Conservation (phyloP, 2,113 vertebrate species). For the Brienomyrus brachyistius region DNA sequence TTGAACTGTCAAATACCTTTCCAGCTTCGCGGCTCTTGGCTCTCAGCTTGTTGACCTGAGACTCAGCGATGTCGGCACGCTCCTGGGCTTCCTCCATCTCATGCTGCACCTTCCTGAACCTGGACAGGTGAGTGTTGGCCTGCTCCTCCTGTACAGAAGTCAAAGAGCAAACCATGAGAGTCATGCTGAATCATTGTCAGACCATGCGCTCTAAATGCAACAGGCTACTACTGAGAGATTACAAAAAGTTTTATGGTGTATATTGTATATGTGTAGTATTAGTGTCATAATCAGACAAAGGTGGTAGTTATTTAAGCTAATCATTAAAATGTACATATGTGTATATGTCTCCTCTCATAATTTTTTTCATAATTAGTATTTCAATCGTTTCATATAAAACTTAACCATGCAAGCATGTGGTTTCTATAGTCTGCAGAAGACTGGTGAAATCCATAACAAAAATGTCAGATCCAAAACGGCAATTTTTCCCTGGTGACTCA, state of each 20-base stretch:
- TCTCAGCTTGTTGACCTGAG: slow-evolving; percentile 65
- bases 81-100: too few species aligned
- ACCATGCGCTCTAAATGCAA: neutral
- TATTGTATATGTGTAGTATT: neutral
- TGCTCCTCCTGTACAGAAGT: too few species aligned
- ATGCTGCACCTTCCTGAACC: too few species aligned
- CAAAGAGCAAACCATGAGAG: neutral
- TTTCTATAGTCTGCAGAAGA: neutral
- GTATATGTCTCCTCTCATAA: neutral
- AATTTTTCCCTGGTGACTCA: neutral
- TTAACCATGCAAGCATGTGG: neutral
- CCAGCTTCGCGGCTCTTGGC: slow-evolving; percentile 66
- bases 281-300: neutral
- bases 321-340: neutral
- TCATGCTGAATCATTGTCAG: neutral
- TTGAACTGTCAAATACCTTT: slow-evolving; percentile 39
- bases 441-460: neutral
- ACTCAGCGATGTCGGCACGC: slow-evolving; percentile 57
- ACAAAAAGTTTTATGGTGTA: neutral
- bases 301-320: neutral
- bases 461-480: neutral
- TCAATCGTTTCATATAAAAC: neutral
- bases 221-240: neutral
- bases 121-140: too few species aligned
- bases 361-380: neutral